These are phyloP conservation scores for Trissonchulus latispiculum DNA, from an alignment of 2,888 invertebrate genomes.

Conservation along the genomic window DNA sequence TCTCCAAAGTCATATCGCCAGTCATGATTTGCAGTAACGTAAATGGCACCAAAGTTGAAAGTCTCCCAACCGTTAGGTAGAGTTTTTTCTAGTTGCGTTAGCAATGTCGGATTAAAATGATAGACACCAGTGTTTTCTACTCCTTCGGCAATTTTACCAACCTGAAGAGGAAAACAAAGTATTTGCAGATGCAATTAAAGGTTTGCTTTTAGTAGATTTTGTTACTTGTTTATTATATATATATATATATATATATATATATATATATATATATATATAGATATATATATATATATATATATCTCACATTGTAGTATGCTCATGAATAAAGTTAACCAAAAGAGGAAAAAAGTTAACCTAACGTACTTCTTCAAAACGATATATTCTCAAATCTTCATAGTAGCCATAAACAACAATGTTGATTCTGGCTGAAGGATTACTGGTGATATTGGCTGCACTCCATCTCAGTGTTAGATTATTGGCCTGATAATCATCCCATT, in stretches of 20 bases:
- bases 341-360: too few species aligned
- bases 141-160: slow-evolving; percentile 32
- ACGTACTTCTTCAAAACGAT: slow-evolving; percentile 31
- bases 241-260: too few species aligned
- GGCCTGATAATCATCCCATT: slow-evolving; percentile 30
- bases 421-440: slow-evolving; percentile 34
- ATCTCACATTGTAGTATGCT: too few species aligned
- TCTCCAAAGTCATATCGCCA: slow-evolving; percentile 16
- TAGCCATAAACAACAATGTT: slow-evolving; percentile 39
- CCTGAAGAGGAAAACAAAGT: too few species aligned
- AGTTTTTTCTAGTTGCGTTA: slow-evolving; percentile 18
- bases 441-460: slow-evolving; percentile 31
- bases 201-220: too few species aligned
- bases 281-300: too few species aligned
- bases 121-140: slow-evolving; percentile 33
- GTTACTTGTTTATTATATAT: too few species aligned
- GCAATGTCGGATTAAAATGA: slow-evolving; percentile 30
- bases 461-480: slow-evolving; percentile 28
- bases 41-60: slow-evolving; percentile 30
- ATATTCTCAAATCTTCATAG: slow-evolving; percentile 39
- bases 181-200: too few species aligned
- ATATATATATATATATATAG: too few species aligned
- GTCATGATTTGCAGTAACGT: slow-evolving; percentile 27
- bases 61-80: slow-evolving; percentile 29
- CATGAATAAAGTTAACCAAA: too few species aligned